Evolutionary conservation across 2,113 vertebrate species (phyloP).

Genomic region (Oreochromis niloticus): DNA sequence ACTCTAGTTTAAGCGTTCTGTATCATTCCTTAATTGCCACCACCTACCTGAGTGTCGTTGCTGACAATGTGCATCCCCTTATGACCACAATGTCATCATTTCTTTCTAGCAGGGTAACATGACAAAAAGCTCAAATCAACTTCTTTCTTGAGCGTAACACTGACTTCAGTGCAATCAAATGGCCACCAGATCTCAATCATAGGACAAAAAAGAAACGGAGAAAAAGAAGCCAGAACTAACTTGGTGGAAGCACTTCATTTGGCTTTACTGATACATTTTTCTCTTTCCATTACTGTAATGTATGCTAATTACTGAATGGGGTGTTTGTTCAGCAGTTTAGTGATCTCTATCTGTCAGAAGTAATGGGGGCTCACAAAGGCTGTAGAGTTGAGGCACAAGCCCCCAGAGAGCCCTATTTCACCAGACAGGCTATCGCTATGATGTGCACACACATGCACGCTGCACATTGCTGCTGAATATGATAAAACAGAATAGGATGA

Average conservation of each 20-base stretch:
- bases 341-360: constrained; percentile 70
- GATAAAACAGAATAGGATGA: constrained; percentile 18
- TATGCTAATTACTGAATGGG: constrained; percentile 74
- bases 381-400: constrained; percentile 65
- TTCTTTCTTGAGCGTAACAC: neutral
- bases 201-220: neutral
- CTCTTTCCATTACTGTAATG: constrained; percentile 67
- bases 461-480: constrained; percentile 13
- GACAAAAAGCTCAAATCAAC: neutral
- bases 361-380: constrained; percentile 70
- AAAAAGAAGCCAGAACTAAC: neutral
- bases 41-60: neutral
- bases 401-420: constrained; percentile 66
- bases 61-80: neutral
- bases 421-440: constrained; percentile 22
- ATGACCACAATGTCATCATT: neutral
- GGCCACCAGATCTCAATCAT: neutral
- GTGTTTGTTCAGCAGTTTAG: constrained; percentile 77
- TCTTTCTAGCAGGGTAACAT: neutral
- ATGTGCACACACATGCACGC: neutral
- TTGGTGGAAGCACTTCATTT: constrained; percentile 47
- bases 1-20: fast-evolving
- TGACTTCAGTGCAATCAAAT: neutral
- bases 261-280: constrained; percentile 66
- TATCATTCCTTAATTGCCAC: neutral